Evolutionary conservation across 2,888 invertebrate species (phyloP).

Genomic region (Rhamnusium bicolor): DNA sequence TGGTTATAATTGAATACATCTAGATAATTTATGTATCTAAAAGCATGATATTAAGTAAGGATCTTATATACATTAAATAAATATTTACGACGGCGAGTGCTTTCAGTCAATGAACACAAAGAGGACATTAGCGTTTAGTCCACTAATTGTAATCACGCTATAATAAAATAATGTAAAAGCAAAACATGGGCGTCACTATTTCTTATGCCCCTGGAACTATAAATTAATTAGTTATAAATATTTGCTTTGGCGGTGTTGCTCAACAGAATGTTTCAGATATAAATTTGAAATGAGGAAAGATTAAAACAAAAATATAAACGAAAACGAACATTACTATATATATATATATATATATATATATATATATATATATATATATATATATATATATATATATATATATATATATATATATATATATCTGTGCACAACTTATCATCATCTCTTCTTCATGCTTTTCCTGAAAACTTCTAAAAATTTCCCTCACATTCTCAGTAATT

Average conservation of each 20-base stretch:
- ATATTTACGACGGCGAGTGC: constrained; percentile 36
- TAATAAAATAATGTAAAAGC: constrained; percentile 13
- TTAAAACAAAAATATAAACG: too few species aligned
- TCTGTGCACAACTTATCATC: too few species aligned
- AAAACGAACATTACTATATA: too few species aligned
- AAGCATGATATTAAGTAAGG: constrained; percentile 36
- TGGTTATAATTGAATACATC: constrained; percentile 40
- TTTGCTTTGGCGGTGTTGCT: neutral
- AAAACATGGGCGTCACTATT: neutral
- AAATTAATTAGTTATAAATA: neutral
- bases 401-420: too few species aligned
- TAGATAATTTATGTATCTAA: constrained; percentile 38
- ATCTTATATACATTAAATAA: constrained; percentile 37
- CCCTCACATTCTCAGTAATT: too few species aligned
- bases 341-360: too few species aligned
- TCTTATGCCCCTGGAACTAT: neutral
- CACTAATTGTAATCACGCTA: constrained; percentile 31
- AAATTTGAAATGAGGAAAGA: too few species aligned
- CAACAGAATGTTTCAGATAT: too few species aligned
- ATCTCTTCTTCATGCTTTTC: too few species aligned
- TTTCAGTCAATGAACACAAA: constrained; percentile 33
- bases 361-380: too few species aligned
- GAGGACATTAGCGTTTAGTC: constrained; percentile 33
- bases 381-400: too few species aligned
- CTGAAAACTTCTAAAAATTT: too few species aligned